Base-by-base conservation (phyloP, 2,888 invertebrate species). In the Allygus modestus region DNA sequence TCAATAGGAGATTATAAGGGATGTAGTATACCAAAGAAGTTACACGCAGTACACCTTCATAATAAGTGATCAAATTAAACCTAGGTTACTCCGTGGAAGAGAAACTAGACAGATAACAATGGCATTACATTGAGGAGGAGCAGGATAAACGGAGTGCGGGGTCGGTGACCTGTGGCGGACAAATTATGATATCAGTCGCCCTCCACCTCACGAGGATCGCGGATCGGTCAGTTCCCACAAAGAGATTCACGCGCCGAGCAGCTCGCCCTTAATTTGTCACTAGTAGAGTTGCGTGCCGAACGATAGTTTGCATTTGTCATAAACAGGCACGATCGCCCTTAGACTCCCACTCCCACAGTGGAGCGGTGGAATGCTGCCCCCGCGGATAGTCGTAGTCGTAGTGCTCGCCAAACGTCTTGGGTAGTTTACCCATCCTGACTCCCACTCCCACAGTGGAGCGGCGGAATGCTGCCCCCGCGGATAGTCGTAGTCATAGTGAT, bases 241-340 rank as follows among this genome's bases (percentile, higher is more conserved):
- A 58, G 75, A n/a, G 79, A 20, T 79, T 58, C 58, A 23, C 54
- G 77, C 77, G 58, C 51, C 28, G 17, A 17, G 4, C 69, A 23
- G 58, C 26, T 37, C 79, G 58, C 54, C 54, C 79, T 79, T 79
- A 33, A 79, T 79, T 79, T 79, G 79, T 79, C 79, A 79, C 79
- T 79, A 23, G 23, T 31, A 31, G 54, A 54, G 58, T 79, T 58
- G 79, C 79, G 79, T 79, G 79, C 28, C 58, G 26, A 17, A n/a
- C 54, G 58, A 79, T 79, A 79, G 79, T 79, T 79, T 79, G 79
- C 79, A 79, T 79, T 79, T 79, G 79, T 79, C 79, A 79, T 79
- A 77, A 77, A 23, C 51, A 37, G 23, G 28, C 79, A 58, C n/a
- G 79, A 79, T 79, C 79, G 28, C 65, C 65, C 65, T 31, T 65